A percentile compares a stretch with the other conserved stretches of the same genome.
Evolutionary conservation across 23 tunicate genomes (phyloP).

Genomic region (Halocynthia roretzi): DNA sequence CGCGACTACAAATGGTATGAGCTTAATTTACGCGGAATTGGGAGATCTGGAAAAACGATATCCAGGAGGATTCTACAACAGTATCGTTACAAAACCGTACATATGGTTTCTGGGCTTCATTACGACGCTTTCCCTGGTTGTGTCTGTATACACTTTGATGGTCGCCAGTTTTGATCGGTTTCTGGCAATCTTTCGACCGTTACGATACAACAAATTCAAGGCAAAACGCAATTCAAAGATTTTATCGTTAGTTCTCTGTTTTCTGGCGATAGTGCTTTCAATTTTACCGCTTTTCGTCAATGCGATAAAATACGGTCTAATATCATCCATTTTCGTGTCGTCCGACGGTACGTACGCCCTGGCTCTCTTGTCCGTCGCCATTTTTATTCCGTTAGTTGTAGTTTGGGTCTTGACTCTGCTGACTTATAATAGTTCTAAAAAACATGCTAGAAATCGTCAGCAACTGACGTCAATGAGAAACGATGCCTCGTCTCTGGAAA

Average conservation of each 20-base stretch:
- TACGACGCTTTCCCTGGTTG: slow-evolving; percentile 3
- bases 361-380: background rate
- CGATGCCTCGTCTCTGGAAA: slow-evolving; percentile 15
- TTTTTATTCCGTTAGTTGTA: slow-evolving; percentile 9
- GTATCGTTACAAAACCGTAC: background rate
- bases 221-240: slow-evolving; percentile 12
- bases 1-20: no score
- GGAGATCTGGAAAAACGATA: slow-evolving; percentile 1
- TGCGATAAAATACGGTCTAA: background rate
- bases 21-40: no score
- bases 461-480: background rate
- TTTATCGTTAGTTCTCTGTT: background rate
- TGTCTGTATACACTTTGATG: slow-evolving; percentile 16
- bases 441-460: slow-evolving; percentile 18
- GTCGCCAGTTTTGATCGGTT: slow-evolving; percentile 19
- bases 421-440: slow-evolving; percentile 9
- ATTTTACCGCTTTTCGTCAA: slow-evolving; percentile 5
- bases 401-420: slow-evolving; percentile 13
- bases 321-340: slow-evolving; percentile 9
- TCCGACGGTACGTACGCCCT: background rate
- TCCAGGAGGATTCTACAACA: background rate
- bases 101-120: background rate
- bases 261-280: background rate
- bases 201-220: slow-evolving; percentile 14
- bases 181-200: slow-evolving; percentile 13